Evolutionary conservation across 2,797 vertebrate genomes (phyloP).

Genomic region (Chaetophractus vellerosus): DNA sequence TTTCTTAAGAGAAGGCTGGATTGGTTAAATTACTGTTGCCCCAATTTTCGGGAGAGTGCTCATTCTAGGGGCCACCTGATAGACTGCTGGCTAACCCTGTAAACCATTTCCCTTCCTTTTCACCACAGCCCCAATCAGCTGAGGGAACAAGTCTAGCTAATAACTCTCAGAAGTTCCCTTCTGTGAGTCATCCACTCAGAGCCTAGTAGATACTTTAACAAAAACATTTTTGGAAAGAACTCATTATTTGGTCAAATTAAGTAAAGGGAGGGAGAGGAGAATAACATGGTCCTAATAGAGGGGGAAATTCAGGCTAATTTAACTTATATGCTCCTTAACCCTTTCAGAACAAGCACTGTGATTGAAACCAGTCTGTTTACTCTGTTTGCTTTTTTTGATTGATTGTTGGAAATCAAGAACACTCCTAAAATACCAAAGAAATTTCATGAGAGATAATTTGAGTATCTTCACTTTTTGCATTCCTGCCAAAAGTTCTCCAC

Average conservation of each 20-base stretch:
- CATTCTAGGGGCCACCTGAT: neutral
- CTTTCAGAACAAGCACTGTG: slow-evolving; percentile 75
- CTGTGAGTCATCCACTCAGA: neutral
- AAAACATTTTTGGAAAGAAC: no score
- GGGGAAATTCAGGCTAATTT: slow-evolving; percentile 86
- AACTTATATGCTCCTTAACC: slow-evolving; percentile 75
- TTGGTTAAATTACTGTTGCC: neutral
- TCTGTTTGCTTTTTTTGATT: slow-evolving; percentile 61
- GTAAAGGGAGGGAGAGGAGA: slow-evolving; percentile 62
- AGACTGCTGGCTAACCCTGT: neutral
- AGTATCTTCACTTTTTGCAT: neutral
- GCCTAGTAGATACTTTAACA: neutral
- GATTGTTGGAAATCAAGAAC: slow-evolving; percentile 80
- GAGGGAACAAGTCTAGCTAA: neutral
- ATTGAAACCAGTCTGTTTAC: slow-evolving; percentile 66
- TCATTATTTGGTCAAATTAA: slow-evolving; percentile 81
- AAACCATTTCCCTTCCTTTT: neutral
- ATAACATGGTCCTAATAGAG: slow-evolving; percentile 63
- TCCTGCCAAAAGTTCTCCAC: neutral
- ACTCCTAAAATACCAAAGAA: slow-evolving; percentile 77
- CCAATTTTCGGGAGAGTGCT: neutral
- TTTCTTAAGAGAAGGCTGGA: neutral
- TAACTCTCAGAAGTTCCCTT: neutral
- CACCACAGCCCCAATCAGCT: accelerated
- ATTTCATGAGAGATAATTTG: slow-evolving; percentile 14